These are phyloP conservation scores for Limonius californicus DNA, from an alignment of 1,140 invertebrate genomes.

Conservation along the genomic window DNA sequence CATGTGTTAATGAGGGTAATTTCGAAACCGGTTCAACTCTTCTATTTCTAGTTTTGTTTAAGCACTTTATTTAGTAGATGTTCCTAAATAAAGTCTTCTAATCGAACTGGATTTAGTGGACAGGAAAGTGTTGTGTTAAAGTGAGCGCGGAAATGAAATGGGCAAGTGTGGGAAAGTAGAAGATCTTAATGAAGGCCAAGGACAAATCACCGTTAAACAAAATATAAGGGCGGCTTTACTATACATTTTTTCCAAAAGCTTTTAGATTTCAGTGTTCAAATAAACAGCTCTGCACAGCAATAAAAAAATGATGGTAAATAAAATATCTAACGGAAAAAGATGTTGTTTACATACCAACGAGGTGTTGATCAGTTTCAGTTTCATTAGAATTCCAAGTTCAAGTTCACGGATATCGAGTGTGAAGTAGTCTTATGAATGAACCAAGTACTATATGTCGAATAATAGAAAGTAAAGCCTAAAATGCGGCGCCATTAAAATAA, in stretches of 20 bases:
- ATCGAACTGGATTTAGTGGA: background rate
- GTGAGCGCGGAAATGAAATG: conserved; percentile 21
- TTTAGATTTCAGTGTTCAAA: too few species aligned
- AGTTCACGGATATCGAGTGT: conserved; percentile 46
- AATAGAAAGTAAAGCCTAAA: conserved; percentile 17
- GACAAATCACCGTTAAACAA: conserved; percentile 36
- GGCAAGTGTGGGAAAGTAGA: conserved; percentile 1
- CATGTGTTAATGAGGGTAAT: background rate
- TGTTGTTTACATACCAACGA: background rate
- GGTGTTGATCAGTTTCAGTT: conserved; percentile 32
- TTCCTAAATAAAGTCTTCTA: background rate
- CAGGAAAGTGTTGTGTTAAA: background rate
- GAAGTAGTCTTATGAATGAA: conserved; percentile 42
- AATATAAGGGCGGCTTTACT: too few species aligned
- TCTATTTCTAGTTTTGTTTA: background rate
- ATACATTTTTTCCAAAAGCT: too few species aligned
- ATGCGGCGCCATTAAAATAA: background rate
- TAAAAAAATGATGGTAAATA: too few species aligned
- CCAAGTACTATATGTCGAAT: conserved; percentile 9
- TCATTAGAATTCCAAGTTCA: conserved; percentile 47
- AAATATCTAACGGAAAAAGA: too few species aligned
- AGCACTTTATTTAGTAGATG: background rate
- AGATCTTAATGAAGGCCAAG: conserved; percentile 34
- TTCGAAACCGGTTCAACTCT: background rate
- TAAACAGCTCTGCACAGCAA: too few species aligned